phyloP scores from a whole-genome alignment of 2,797 vertebrate genomes.

The Scleropages formosus region DNA sequence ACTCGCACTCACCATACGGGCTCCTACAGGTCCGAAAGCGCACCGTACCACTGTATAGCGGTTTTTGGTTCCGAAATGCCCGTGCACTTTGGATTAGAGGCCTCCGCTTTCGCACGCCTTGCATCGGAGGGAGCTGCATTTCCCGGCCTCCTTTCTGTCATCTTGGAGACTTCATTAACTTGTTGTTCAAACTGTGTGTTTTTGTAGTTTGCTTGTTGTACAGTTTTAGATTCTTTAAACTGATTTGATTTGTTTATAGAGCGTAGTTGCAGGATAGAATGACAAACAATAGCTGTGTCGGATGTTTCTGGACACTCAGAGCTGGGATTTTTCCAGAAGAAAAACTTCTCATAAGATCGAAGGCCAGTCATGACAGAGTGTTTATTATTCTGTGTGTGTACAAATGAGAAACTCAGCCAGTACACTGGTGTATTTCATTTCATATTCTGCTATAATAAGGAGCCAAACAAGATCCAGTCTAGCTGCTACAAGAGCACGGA shows the following conservation, averaged over 20 bases:
- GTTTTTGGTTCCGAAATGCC: constrained; percentile 13
- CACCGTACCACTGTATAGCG: neutral
- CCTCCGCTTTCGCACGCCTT: neutral
- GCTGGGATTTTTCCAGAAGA: neutral
- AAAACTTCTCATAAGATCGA: neutral
- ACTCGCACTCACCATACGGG: neutral
- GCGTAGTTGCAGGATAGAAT: neutral
- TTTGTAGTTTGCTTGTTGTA: constrained; percentile 11
- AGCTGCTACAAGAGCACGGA: no score
- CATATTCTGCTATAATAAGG: neutral
- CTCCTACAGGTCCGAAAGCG: neutral
- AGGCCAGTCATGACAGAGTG: neutral
- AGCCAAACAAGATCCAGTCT: neutral
- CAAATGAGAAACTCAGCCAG: neutral
- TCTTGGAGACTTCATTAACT: neutral
- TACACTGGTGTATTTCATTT: neutral
- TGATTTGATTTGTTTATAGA: constrained; percentile 2
- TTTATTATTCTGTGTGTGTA: neutral
- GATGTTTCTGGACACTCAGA: neutral
- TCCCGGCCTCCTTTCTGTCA: constrained; percentile 7
- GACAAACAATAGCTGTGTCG: neutral
- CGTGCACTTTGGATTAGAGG: neutral
- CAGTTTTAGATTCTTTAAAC: neutral
- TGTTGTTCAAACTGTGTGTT: constrained; percentile 4
- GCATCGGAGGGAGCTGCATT: neutral